Evolutionary conservation across 2,113 vertebrate species (phyloP), one percentile per base, ranked within the genome.

Genomic region (Rhea americana): DNA sequence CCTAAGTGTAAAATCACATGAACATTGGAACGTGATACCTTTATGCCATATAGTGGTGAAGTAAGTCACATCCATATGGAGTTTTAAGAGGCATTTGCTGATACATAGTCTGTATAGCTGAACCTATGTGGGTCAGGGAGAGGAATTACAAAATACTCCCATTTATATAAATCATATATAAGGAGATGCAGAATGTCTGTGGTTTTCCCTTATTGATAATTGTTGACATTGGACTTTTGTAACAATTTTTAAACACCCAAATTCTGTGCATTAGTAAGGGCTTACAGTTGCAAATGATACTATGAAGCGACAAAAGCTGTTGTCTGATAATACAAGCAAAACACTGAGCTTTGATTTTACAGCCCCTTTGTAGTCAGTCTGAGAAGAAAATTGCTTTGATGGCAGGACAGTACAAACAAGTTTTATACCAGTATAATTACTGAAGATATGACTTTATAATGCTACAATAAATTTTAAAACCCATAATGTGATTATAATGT

Each of bases 401-500:
- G 22, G 11, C 43, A 88, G 13, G 51, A 55, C 13, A 11, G 4
- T 9, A 26, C 1, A 0, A 2, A n/a, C 5, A 39, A 18, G 4
- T 71, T 79, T 88, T 81, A 88, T 55, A 47, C 4, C 47, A 37
- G 28, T 63, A 3, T 67, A 10, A 24, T 76, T 50, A 62, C 9
- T 39, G 63, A 24, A 20, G 41, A 70, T 63, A 74, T 0, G 1
- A 45, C 17, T 89, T 89, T 61, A 39, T 59, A 63, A 5, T 66
- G 41, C 17, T 88, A 22, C 11, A 67, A 55, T 41, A 62, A 77
- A 47, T 63, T 80, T 66, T 22, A 85, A 89, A 95, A 11, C 8
- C 21, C 2, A 3, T 28, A 78, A 14, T 1, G 1, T 68, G 1
- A n/a, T 45, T 94, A 50, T 59, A 88, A 55, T 30, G 22, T 50